Base-by-base conservation (phyloP, 2,888 invertebrate species). In the Andrena trimmerana region DNA sequence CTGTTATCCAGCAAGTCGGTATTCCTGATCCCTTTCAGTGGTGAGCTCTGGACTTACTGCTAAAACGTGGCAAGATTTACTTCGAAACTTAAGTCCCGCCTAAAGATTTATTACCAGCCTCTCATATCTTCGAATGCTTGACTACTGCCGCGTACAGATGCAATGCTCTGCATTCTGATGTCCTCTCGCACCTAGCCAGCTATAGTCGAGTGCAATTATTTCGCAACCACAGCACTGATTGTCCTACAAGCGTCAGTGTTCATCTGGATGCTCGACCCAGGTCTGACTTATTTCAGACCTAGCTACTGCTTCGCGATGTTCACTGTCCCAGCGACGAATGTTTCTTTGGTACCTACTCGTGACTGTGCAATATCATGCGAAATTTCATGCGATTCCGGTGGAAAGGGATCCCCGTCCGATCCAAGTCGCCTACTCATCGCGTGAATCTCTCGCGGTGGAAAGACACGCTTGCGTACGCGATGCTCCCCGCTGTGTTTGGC, bases 31-130 rank as follows among this genome's bases (percentile, higher is more conserved):
- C 93, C 90, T 83, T 88, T 85, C 88, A 86, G 85, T 91, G 90
- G 92, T 93, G 93, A 94, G 92, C 91, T 90, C 91, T 87, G 92
- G 93, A 93, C 93, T 94, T 94, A 94, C 91, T 91, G 93, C 93
- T 93, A 92, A 93, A 93, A 94, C 94, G 94, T 94, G 94, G 93
- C 88, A 89, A 94, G 94, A 94, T 94, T 94, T 94, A 93, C 93
- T 91, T 89, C 89, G 90, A 90, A 93, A 93, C 92, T 94, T 93
- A 92, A 93, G 92, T 92, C 93, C 89, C 84, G 90, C 87, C 91
- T 90, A 89, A 89, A 92, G 93, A 94, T 94, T 94, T 94, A 94
- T 93, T 89, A 91, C 91, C 86, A 89, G 83, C 90, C 84, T 83
- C 85, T 86, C 84, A 60, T 88, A 88, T 88, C 86, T 84, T 89